Conservation (phyloP, 1,140 invertebrate species). For the Ceratitis capitata region DNA sequence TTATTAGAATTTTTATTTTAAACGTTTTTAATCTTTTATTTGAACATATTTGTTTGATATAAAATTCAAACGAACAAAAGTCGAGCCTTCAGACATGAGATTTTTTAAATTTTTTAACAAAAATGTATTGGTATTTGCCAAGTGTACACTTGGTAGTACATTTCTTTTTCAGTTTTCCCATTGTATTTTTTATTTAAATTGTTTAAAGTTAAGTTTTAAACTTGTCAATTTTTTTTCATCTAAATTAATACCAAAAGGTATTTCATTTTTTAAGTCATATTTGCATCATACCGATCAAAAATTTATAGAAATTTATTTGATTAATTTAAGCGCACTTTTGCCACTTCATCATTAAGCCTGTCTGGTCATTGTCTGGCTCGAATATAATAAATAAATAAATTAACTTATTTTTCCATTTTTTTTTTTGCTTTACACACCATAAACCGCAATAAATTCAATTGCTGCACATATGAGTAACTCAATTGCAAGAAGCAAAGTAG, state of each 20-base stretch:
- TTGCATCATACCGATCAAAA: background rate
- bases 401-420: background rate
- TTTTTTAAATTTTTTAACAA: no score
- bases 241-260: no score
- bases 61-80: no score
- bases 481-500: slow-evolving; percentile 3
- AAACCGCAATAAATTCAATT: slow-evolving; percentile 17
- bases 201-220: background rate
- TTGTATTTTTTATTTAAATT: background rate
- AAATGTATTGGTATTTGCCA: no score
- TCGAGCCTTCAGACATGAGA: no score
- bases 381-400: slow-evolving; percentile 12
- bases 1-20: no score
- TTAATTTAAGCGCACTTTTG: background rate
- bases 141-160: no score
- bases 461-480: slow-evolving; percentile 19
- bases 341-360: background rate
- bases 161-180: no score
- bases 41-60: no score
- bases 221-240: background rate
- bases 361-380: slow-evolving; percentile 2
- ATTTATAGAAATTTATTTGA: background rate
- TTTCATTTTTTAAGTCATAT: background rate
- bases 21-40: no score
- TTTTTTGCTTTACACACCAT: background rate